phyloP scores from a whole-genome alignment of 2,113 vertebrate genomes.

The Oreotragus oreotragus region DNA sequence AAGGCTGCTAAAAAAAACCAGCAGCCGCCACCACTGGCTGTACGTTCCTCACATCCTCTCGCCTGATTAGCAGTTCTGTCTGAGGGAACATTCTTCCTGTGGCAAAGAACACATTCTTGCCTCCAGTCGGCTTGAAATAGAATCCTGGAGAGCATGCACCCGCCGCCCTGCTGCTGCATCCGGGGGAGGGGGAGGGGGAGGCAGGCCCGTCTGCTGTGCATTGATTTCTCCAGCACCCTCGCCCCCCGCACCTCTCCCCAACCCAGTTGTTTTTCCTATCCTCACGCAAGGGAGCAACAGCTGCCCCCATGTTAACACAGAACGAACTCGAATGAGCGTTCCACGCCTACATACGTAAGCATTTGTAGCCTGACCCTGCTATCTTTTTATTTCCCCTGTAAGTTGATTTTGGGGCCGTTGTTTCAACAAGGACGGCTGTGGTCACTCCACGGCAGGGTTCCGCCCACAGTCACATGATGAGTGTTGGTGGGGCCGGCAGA shows the following conservation, averaged over 20 bases:
- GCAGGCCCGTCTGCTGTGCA: background rate
- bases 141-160: background rate
- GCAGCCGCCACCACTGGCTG: slow-evolving; percentile 37
- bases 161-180: background rate
- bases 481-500: background rate
- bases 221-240: background rate
- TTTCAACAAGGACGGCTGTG: background rate
- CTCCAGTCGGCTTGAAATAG: slow-evolving; percentile 72
- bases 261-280: background rate
- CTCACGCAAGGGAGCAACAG: background rate
- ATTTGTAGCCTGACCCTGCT: background rate
- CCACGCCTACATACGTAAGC: background rate
- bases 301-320: background rate
- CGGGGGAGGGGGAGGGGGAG: background rate
- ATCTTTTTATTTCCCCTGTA: background rate
- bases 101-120: slow-evolving; percentile 71
- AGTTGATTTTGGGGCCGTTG: background rate
- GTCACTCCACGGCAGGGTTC: background rate
- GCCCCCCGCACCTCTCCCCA: background rate
- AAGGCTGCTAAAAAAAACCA: slow-evolving; percentile 62
- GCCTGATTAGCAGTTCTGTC: slow-evolving; percentile 71
- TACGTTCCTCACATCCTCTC: slow-evolving; percentile 35
- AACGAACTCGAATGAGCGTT: background rate
- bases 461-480: background rate
- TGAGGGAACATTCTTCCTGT: slow-evolving; percentile 75